phyloP scores from a whole-genome alignment of 2,888 invertebrate genomes.

The Achlya flavicornis region DNA sequence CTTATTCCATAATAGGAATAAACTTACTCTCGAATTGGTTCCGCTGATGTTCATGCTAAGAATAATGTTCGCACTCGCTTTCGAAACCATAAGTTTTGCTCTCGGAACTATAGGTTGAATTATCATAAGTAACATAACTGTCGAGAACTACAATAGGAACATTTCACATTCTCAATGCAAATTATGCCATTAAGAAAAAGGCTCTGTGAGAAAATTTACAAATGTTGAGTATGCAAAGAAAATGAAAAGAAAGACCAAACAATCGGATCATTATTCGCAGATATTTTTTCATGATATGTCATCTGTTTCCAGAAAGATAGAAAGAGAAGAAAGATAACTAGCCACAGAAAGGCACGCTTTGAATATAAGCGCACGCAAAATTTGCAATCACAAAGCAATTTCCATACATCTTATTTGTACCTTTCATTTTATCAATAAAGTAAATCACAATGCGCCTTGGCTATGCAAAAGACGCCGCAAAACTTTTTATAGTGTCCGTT shows the following conservation, averaged over 20 bases:
- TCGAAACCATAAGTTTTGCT: constrained; percentile 75
- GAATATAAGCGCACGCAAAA: constrained; percentile 36
- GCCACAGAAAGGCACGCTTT: background rate
- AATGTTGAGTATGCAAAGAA: constrained; percentile 13
- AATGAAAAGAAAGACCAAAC: background rate
- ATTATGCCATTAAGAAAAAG: background rate
- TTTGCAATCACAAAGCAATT: constrained; percentile 45
- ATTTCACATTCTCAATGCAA: constrained; percentile 3
- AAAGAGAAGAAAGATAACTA: constrained; percentile 31
- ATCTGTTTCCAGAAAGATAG: constrained; percentile 21
- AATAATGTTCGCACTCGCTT: constrained; percentile 62
- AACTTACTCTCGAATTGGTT: constrained; percentile 11
- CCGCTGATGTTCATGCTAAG: constrained; percentile 23
- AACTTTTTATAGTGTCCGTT: constrained; percentile 59
- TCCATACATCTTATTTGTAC: constrained; percentile 62
- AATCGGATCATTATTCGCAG: background rate
- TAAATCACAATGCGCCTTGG: constrained; percentile 50
- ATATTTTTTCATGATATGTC: constrained; percentile 26
- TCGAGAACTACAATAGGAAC: background rate
- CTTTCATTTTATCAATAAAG: constrained; percentile 60
- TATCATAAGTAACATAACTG: constrained; percentile 1
- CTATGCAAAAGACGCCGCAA: constrained; percentile 48
- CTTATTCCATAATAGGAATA: constrained; percentile 4
- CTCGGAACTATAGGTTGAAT: constrained; percentile 58
- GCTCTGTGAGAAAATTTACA: constrained; percentile 7